Percentiles rank a stretch among this genome's conserved stretches.
These are phyloP conservation scores for Paracentrotus lividus DNA, from an alignment of 53 echinoderm and acorn worm genomes.

Conservation along the genomic window DNA sequence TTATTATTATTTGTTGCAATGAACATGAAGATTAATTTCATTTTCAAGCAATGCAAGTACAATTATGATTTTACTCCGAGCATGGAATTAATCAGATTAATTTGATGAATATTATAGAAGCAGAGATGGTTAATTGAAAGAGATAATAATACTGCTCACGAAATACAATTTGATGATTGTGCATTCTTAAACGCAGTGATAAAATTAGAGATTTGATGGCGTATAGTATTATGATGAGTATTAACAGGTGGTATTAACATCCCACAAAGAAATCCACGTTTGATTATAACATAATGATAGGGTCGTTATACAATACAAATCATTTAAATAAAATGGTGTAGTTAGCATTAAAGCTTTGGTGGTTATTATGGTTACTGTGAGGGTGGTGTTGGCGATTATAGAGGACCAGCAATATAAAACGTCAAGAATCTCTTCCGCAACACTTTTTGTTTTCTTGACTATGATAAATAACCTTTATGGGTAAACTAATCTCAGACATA, in stretches of 20 bases:
- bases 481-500: too few relatives aligned
- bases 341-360: neutral
- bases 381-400: neutral
- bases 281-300: too few relatives aligned
- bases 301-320: too few relatives aligned
- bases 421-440: neutral
- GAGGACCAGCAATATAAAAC: neutral
- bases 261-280: neutral
- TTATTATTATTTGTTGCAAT: slow-evolving; percentile 23
- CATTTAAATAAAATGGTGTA: too few relatives aligned
- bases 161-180: neutral
- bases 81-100: neutral
- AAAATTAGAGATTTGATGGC: neutral
- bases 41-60: neutral
- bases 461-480: neutral
- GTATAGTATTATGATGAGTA: neutral
- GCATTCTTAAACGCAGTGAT: neutral
- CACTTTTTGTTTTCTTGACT: neutral
- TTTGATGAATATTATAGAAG: slow-evolving; percentile 7
- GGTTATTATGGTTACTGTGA: neutral
- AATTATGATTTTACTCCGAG: neutral
- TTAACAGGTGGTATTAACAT: neutral
- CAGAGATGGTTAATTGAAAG: neutral
- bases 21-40: slow-evolving; percentile 39
- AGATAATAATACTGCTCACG: neutral